Percentiles rank a stretch among this genome's conserved stretches.
These are phyloP conservation scores for Epinephelus malabaricus DNA, from an alignment of 2,797 vertebrate species.

Conservation along the genomic window DNA sequence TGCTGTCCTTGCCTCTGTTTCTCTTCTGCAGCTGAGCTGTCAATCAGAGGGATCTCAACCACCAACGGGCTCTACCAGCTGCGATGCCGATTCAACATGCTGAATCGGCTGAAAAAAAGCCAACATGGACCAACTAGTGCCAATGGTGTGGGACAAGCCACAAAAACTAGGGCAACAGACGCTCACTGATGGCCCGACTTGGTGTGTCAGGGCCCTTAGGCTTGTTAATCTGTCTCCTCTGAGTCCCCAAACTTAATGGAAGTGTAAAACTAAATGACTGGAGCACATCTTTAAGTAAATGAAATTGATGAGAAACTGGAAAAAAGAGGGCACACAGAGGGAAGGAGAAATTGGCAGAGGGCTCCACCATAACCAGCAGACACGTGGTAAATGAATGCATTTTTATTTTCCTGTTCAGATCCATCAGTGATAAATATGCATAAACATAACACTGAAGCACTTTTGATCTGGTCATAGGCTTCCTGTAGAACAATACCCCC, in stretches of 20 bases:
- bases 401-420: conserved; percentile 23
- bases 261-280: background rate
- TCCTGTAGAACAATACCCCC: conserved; percentile 14
- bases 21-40: no score
- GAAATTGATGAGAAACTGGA: background rate
- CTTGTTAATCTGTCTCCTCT: background rate
- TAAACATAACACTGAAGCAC: conserved; percentile 19
- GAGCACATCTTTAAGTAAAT: background rate
- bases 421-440: conserved; percentile 19
- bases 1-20: no score
- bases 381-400: background rate
- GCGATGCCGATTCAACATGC: no score
- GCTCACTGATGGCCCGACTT: no score
- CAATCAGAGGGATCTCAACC: no score
- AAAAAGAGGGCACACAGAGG: background rate
- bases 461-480: conserved; percentile 18
- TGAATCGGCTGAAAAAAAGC: no score
- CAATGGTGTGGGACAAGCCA: no score
- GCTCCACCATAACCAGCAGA: background rate
- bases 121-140: no score
- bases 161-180: no score
- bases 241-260: background rate
- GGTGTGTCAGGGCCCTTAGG: no score
- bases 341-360: background rate
- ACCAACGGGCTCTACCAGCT: no score